A percentile compares a stretch with the other conserved stretches of the same genome.
Evolutionary conservation across 2,113 vertebrate species (phyloP).

Genomic region (Brachionichthys hirsutus): DNA sequence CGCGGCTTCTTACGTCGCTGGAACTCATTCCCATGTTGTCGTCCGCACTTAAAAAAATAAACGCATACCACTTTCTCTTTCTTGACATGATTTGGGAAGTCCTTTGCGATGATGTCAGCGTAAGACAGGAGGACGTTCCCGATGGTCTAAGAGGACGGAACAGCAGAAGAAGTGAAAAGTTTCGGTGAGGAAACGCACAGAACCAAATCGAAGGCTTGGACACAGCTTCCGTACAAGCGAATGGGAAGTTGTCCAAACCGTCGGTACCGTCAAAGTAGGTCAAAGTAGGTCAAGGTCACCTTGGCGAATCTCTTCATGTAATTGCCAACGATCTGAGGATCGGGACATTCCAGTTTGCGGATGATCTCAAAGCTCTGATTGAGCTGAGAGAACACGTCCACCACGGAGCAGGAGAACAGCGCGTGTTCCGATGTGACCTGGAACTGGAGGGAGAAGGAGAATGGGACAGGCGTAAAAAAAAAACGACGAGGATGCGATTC

Average conservation of each 20-base stretch:
- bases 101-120: conserved; percentile 93
- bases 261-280: no score
- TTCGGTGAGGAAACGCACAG: background rate
- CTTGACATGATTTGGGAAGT: conserved; percentile 91
- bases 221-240: no score
- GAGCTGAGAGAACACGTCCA: conserved; percentile 97
- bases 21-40: conserved; percentile 1
- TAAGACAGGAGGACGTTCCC: conserved; percentile 96
- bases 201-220: no score
- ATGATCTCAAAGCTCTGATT: conserved; percentile 99
- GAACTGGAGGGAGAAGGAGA: conserved; percentile 79
- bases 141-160: conserved; percentile 82
- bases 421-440: conserved; percentile 96
- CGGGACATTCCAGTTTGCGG: conserved; percentile 94
- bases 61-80: conserved; percentile 92
- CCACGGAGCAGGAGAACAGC: conserved; percentile 96
- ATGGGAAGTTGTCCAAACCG: no score
- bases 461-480: background rate
- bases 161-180: background rate
- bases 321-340: conserved; percentile 94
- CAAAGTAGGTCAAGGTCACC: conserved; percentile 71
- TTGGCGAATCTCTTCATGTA: conserved; percentile 98
- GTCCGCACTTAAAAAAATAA: background rate
- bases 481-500: conserved; percentile 8
- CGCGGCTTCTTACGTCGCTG: background rate